These are phyloP conservation scores for Sinonovacula constricta DNA, from an alignment of 1,140 invertebrate genomes.

Conservation along the genomic window DNA sequence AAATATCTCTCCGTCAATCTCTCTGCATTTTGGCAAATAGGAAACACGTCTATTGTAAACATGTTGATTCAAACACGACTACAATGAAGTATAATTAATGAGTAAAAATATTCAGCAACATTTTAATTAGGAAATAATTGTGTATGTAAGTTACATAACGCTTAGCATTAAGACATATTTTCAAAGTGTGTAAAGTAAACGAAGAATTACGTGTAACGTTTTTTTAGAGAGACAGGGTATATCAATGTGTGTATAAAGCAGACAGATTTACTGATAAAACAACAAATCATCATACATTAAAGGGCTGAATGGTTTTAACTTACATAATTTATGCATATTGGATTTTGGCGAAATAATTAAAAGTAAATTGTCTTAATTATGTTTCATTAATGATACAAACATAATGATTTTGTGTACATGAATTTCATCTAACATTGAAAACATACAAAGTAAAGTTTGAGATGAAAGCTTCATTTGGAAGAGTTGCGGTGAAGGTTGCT, in stretches of 20 bases:
- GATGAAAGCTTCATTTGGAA: constrained; percentile 72
- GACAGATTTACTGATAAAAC: background rate
- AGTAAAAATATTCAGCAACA: background rate
- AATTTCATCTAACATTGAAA: background rate
- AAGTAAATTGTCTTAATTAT: background rate
- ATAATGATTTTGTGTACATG: background rate
- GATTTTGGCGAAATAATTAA: background rate
- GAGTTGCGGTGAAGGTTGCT: constrained; percentile 62
- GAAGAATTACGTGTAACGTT: no score
- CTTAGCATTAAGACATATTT: background rate
- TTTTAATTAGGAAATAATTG: background rate
- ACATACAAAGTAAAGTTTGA: constrained; percentile 67
- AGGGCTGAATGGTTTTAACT: background rate
- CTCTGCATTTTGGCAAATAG: constrained; percentile 42
- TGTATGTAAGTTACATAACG: background rate
- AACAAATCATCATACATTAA: background rate
- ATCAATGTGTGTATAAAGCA: no score
- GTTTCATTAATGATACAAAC: background rate
- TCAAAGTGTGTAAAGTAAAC: no score
- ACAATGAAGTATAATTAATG: background rate
- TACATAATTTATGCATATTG: background rate
- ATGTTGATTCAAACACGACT: background rate
- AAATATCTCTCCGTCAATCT: constrained; percentile 66
- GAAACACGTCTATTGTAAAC: background rate
- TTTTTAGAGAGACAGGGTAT: no score